These are phyloP conservation scores for Eupithecia inturbata DNA, from an alignment of 2,888 invertebrate genomes.

Conservation along the genomic window DNA sequence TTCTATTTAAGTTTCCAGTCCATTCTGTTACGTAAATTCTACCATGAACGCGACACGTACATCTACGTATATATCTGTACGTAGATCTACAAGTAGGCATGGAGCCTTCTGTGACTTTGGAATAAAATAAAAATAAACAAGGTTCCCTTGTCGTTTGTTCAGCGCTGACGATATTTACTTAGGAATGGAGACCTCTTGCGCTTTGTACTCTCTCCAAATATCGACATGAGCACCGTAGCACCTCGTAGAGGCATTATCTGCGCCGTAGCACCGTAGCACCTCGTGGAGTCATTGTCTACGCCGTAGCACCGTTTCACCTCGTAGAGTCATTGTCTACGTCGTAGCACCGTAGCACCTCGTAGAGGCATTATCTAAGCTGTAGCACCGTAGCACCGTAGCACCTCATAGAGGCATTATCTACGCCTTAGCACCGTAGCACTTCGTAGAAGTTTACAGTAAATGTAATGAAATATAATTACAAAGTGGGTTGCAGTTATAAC, in stretches of 20 bases:
- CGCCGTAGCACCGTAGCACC: constrained; percentile 2
- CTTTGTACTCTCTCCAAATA: constrained; percentile 16
- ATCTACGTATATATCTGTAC: background rate
- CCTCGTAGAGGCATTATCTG: background rate
- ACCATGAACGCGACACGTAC: background rate
- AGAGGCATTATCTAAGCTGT: constrained; percentile 9
- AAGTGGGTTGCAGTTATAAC: background rate
- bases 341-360: constrained; percentile 3
- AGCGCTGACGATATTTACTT: constrained; percentile 20
- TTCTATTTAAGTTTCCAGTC: background rate
- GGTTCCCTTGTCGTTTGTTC: background rate
- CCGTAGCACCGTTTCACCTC: constrained; percentile 4
- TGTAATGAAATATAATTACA: background rate
- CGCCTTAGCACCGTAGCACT: constrained; percentile 16
- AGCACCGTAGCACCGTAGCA: constrained; percentile 6
- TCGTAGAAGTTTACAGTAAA: background rate
- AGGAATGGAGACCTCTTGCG: constrained; percentile 22
- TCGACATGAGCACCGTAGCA: constrained; percentile 13
- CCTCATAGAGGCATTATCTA: constrained; percentile 1
- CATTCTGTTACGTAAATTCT: background rate
- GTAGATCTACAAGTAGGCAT: background rate
- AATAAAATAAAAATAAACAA: constrained; percentile 26
- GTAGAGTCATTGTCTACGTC: constrained; percentile 11
- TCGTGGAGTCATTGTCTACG: constrained; percentile 7
- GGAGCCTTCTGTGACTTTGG: constrained; percentile 2